These are phyloP conservation scores for Varanus salvator DNA, from an alignment of 2,113 vertebrate genomes.

Conservation along the genomic window DNA sequence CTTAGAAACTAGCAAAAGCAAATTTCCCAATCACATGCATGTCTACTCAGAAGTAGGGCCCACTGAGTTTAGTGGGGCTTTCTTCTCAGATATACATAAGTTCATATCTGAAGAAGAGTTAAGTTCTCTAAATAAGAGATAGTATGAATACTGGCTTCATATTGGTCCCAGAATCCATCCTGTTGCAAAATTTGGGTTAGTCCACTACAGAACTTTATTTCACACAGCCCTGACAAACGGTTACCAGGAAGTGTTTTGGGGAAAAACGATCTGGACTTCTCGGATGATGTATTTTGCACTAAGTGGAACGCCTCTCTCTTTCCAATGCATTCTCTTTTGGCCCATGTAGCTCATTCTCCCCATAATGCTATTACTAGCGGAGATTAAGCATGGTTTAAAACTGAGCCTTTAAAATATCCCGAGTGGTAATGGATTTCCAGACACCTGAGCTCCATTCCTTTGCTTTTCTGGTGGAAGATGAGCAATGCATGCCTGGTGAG, in stretches of 20 bases:
- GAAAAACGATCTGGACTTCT: background rate
- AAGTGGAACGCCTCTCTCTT: background rate
- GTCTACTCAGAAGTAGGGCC: no score
- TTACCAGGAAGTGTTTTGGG: background rate
- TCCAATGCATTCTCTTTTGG: background rate
- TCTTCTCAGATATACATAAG: no score
- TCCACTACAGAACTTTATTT: background rate
- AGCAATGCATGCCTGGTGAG: background rate
- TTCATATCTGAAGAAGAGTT: background rate
- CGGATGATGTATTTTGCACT: background rate
- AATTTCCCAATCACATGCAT: background rate
- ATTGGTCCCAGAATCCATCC: background rate
- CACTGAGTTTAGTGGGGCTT: no score
- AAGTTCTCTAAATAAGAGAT: background rate
- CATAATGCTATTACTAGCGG: background rate
- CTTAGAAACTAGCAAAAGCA: no score
- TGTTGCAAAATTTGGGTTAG: constrained; percentile 11
- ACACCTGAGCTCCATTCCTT: constrained; percentile 3
- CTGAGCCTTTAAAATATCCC: constrained; percentile 50
- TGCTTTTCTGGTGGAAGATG: constrained; percentile 27
- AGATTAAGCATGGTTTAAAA: background rate
- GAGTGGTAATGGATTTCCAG: background rate
- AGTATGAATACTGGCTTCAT: background rate
- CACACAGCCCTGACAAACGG: background rate
- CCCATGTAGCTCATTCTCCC: background rate